These are phyloP conservation scores for Drosophila neotestacea DNA, from an alignment of 2,888 invertebrate genomes.

Conservation along the genomic window DNA sequence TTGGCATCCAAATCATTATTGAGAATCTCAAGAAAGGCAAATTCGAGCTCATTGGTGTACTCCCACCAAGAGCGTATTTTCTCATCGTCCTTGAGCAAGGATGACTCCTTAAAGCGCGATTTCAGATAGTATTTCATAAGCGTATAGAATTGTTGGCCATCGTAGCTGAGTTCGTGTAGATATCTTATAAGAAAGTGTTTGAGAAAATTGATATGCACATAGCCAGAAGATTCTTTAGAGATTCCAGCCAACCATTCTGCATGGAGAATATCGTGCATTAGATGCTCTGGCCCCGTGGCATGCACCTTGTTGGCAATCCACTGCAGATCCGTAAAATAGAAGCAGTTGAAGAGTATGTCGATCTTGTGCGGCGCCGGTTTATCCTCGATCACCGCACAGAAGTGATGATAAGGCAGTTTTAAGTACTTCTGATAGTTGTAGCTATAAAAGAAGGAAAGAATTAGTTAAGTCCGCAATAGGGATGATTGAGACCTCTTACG, in stretches of 20 bases:
- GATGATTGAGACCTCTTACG: slow-evolving; percentile 52
- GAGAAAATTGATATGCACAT: slow-evolving; percentile 83
- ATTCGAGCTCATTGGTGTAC: slow-evolving; percentile 79
- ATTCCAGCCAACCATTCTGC: slow-evolving; percentile 73
- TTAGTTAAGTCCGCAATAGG: not conserved
- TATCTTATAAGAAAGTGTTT: slow-evolving; percentile 90
- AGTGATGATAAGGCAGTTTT: slow-evolving; percentile 92
- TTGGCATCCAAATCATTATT: slow-evolving; percentile 79
- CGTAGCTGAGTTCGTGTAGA: slow-evolving; percentile 91
- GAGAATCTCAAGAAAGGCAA: slow-evolving; percentile 86
- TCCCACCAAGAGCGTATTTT: slow-evolving; percentile 83
- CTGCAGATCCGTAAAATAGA: slow-evolving; percentile 90
- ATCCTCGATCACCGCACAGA: slow-evolving; percentile 84
- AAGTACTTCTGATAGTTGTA: slow-evolving; percentile 92
- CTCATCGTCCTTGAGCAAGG: slow-evolving; percentile 75
- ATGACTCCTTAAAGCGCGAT: slow-evolving; percentile 78
- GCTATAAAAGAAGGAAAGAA: slow-evolving; percentile 84
- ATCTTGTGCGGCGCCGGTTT: slow-evolving; percentile 83
- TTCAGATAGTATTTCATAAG: slow-evolving; percentile 87
- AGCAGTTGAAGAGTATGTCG: slow-evolving; percentile 88
- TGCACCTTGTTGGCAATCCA: slow-evolving; percentile 93
- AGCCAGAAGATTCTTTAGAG: slow-evolving; percentile 63
- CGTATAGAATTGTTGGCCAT: slow-evolving; percentile 93
- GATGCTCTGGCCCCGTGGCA: slow-evolving; percentile 90
- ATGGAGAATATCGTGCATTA: slow-evolving; percentile 91